Percentiles rank a stretch among this genome's conserved stretches.
Evolutionary conservation across 2,888 invertebrate genomes (phyloP).

Genomic region (Lasius fuliginosus): DNA sequence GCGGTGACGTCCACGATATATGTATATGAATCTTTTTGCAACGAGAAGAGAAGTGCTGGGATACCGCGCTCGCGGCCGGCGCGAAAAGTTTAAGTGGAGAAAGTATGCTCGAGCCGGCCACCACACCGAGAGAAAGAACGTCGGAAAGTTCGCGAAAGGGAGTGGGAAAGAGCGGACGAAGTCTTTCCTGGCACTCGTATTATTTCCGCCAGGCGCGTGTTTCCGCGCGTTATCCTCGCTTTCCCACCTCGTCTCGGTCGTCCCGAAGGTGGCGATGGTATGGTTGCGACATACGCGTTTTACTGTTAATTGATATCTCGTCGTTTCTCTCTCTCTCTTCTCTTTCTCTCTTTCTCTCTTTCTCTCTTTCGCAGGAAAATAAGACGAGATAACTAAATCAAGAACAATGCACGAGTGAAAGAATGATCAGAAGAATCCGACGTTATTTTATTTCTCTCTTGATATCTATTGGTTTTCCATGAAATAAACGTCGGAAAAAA

Average conservation of each 20-base stretch:
- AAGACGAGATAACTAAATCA: conserved; percentile 34
- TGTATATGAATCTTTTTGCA: conserved; percentile 47
- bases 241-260: conserved; percentile 35
- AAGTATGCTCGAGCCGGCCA: conserved; percentile 55
- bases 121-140: conserved; percentile 25
- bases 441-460: neutral
- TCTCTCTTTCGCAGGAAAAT: conserved; percentile 1
- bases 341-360: neutral
- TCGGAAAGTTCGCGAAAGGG: conserved; percentile 23
- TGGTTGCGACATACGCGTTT: conserved; percentile 72
- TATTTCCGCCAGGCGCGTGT: conserved; percentile 43
- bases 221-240: conserved; percentile 49
- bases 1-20: conserved; percentile 33
- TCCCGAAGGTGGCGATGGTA: neutral
- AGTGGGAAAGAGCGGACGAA: conserved; percentile 51
- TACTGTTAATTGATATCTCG: conserved; percentile 77
- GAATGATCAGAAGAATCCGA: neutral
- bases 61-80: neutral
- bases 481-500: neutral
- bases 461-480: neutral
- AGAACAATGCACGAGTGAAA: neutral
- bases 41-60: conserved; percentile 3
- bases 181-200: conserved; percentile 42
- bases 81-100: conserved; percentile 50
- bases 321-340: neutral